Conservation (phyloP, 30 jellyfish, hydroid and myxozoan species). For the Mastigias papua region DNA sequence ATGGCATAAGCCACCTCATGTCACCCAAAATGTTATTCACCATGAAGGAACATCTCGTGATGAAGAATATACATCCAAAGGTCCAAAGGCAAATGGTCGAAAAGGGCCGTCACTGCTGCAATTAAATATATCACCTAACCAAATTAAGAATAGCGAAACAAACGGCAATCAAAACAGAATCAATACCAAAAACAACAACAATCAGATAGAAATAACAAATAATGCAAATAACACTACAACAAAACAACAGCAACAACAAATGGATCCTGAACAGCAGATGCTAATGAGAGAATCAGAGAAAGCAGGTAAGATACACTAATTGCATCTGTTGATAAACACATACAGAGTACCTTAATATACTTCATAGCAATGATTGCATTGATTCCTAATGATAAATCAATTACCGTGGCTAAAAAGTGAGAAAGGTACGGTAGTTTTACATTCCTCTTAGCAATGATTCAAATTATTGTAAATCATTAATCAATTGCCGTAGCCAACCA, state of each 20-base stretch:
- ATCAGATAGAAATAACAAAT: conserved; percentile 20
- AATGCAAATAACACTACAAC: conserved; percentile 20
- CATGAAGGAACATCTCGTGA: conserved; percentile 68
- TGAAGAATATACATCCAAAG: conserved; percentile 38
- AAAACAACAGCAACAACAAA: conserved; percentile 58
- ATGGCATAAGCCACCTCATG: conserved; percentile 75
- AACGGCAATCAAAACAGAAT: conserved; percentile 4
- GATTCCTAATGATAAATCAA: no score
- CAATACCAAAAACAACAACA: conserved; percentile 27
- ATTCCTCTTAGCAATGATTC: no score
- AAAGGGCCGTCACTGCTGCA: conserved; percentile 50
- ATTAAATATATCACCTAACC: conserved; percentile 14
- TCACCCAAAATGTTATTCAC: conserved; percentile 23
- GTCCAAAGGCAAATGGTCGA: conserved; percentile 16
- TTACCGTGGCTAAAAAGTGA: no score
- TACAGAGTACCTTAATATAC: neutral
- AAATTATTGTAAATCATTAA: no score
- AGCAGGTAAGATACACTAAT: conserved; percentile 64
- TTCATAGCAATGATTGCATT: neutral
- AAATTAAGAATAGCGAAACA: neutral
- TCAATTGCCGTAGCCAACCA: no score
- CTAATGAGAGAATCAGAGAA: conserved; percentile 64
- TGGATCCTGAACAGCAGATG: conserved; percentile 72
- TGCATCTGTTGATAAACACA: neutral
- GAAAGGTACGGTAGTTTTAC: no score